These are phyloP conservation scores for Ochropleura plecta DNA, from an alignment of 2,888 invertebrate species.

Conservation along the genomic window DNA sequence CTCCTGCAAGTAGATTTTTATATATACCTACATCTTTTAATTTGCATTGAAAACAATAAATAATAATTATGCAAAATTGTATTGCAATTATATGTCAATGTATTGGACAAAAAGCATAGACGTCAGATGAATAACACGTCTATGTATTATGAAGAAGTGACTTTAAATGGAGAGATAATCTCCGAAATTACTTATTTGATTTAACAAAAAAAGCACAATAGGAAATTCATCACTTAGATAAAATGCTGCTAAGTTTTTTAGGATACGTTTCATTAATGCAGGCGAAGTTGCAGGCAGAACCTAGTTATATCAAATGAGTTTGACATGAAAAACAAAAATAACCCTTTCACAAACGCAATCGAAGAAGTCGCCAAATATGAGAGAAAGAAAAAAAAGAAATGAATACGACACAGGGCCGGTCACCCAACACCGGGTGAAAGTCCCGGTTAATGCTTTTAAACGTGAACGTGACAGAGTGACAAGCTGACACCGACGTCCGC, in stretches of 20 bases:
- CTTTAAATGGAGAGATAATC: too few relatives aligned
- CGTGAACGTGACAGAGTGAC: conserved; percentile 84
- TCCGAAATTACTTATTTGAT: too few relatives aligned
- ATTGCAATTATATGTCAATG: too few relatives aligned
- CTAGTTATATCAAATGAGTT: not conserved
- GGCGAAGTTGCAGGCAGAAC: too few relatives aligned
- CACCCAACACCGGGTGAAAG: conserved; percentile 87
- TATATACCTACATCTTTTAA: too few relatives aligned
- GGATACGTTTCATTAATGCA: not conserved
- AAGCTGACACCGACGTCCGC: conserved; percentile 87
- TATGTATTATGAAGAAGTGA: too few relatives aligned
- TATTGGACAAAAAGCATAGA: too few relatives aligned
- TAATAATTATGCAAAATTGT: too few relatives aligned
- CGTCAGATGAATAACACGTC: too few relatives aligned
- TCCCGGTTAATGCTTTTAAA: conserved; percentile 82
- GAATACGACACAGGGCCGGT: conserved; percentile 72
- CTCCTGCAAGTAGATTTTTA: not conserved
- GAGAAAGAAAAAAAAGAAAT: conserved; percentile 61
- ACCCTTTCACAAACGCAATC: conserved; percentile 25
- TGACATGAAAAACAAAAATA: conserved; percentile 28
- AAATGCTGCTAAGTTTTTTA: not conserved
- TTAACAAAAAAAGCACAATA: too few relatives aligned
- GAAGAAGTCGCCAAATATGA: conserved; percentile 63
- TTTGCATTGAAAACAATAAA: too few relatives aligned
- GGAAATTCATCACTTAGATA: too few relatives aligned